A percentile compares a stretch with the other conserved stretches of the same genome.
phyloP scores from a whole-genome alignment of 64 coral and sea anemone genomes.

The Catalaphyllia jardinei region DNA sequence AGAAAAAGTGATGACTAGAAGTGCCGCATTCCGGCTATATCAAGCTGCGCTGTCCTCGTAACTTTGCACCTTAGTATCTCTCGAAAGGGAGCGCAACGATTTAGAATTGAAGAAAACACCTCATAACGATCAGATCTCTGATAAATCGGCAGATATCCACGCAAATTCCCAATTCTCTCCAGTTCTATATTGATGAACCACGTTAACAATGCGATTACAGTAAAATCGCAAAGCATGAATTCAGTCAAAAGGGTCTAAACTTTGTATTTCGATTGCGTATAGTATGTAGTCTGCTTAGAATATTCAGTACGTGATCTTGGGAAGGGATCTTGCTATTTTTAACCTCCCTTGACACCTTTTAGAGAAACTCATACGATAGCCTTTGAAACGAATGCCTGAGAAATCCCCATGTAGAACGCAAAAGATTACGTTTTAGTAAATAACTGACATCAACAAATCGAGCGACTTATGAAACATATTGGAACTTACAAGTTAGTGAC shows the following conservation, averaged over 20 bases:
- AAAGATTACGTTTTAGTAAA: not conserved
- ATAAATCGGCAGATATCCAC: not conserved
- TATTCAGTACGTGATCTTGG: slow-evolving; percentile 25
- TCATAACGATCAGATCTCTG: not conserved
- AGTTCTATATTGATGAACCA: not conserved
- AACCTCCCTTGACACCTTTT: not conserved
- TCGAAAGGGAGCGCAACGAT: not conserved
- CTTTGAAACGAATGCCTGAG: not conserved
- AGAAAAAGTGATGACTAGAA: too few relatives aligned
- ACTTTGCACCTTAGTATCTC: too few relatives aligned
- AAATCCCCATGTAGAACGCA: not conserved
- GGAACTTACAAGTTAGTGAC: slow-evolving; percentile 35
- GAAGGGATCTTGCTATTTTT: slow-evolving; percentile 44
- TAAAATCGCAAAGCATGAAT: not conserved
- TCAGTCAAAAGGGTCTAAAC: not conserved
- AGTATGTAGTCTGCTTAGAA: not conserved
- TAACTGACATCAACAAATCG: not conserved
- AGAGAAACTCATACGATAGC: not conserved
- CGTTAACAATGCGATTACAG: not conserved
- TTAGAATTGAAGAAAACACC: slow-evolving; percentile 6
- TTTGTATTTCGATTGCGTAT: not conserved
- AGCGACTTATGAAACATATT: not conserved
- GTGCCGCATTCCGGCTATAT: too few relatives aligned
- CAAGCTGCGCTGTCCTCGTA: too few relatives aligned
- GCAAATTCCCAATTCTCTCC: not conserved